Base-by-base conservation (phyloP, 2,797 vertebrate species). In the Orientallactaga sibirica region DNA sequence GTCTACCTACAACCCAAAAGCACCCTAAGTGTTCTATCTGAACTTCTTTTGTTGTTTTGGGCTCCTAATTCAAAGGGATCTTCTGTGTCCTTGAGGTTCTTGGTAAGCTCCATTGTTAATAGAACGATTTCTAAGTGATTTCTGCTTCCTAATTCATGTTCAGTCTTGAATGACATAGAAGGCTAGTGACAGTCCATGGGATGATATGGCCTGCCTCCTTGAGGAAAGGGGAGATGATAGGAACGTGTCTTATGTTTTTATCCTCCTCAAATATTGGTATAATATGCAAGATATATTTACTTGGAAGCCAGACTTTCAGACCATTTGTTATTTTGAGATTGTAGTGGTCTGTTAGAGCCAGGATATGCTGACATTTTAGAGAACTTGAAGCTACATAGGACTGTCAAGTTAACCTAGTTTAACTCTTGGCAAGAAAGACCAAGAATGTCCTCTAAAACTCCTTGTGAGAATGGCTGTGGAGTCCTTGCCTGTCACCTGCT, bases 61-160 rank as follows among this genome's bases (percentile, higher is more conserved):
- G 75, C 86, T 90, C 68, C 24, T 41, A 76, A 73, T 37, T 90
- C 82, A 91, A n/a, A 84, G 52, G 73, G 75, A 61, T 75, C 82
- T 41, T 91, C 73, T 61, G 29, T 68, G 73, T 58, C 66, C 71
- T 93, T 48, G 4, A 48, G 52, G 14, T 29, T 12, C 61, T 19
- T 52, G 43, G 12, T 37, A 43, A 91, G 25, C 70, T 4, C 58
- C 67, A 29, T 37, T 85, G 80, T 80, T 92, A 48, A 12, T 3
- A 66, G 43, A 79, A 43, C 71, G 74, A 4, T 62, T 90, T 43
- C 83, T 87, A 74, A 67, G 19, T 78, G 25, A 75, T 92, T 90
- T 88, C 52, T 73, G 29, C 73, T 62, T 90, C 41, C 71, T 70
- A 79, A 77, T 82, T 52, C 43, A 64, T n/a, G 79, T 67, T 86